Conservation (phyloP, 92 coral and sea anemone genomes). For the Phenganax marumi region DNA sequence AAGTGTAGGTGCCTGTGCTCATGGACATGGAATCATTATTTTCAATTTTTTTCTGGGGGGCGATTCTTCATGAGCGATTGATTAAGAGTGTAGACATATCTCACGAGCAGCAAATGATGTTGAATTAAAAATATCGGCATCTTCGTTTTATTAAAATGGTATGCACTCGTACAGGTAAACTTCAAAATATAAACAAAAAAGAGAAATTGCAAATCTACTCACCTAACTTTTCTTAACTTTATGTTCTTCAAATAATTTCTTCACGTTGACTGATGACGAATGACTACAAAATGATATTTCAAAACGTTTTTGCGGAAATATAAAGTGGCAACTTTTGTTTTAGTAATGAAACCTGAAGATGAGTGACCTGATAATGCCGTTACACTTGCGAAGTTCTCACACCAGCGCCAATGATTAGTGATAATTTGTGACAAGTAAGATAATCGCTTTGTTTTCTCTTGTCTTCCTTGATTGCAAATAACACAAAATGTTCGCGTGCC, state of each 20-base stretch:
- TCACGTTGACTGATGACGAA: background rate
- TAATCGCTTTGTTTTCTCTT: background rate
- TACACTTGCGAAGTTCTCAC: conserved; percentile 41
- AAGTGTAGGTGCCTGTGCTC: too few species aligned
- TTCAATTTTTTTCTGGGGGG: too few species aligned
- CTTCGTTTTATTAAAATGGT: too few species aligned
- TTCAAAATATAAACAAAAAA: too few species aligned
- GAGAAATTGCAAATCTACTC: too few species aligned
- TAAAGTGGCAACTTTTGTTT: conserved; percentile 37
- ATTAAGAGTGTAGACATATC: too few species aligned
- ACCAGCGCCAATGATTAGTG: conserved; percentile 28
- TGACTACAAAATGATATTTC: conserved; percentile 7
- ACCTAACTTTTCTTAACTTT: too few species aligned
- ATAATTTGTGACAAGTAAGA: conserved; percentile 12
- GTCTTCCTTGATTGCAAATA: conserved; percentile 1
- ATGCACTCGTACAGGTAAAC: too few species aligned
- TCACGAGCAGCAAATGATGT: too few species aligned
- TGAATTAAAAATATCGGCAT: too few species aligned
- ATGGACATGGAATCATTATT: too few species aligned
- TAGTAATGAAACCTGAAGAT: conserved; percentile 33
- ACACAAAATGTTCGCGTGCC: conserved; percentile 31
- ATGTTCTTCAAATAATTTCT: background rate
- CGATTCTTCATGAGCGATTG: too few species aligned
- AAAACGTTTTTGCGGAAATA: background rate
- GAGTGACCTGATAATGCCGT: conserved; percentile 10